Evolutionary conservation across 37 sponge, comb jelly and placozoan species (phyloP).

Genomic region (Aplysina aerophoba): DNA sequence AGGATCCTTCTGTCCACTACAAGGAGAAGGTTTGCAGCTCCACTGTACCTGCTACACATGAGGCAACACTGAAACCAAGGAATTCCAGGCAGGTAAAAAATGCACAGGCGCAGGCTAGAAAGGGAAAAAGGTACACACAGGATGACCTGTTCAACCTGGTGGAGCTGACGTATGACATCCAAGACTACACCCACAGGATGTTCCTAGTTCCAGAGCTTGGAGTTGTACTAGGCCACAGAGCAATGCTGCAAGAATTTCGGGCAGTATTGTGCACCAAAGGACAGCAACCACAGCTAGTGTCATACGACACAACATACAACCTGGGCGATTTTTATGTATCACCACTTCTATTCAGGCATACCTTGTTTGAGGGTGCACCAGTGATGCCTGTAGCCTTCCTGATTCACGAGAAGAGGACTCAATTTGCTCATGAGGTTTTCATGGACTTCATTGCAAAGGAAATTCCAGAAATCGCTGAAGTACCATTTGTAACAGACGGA

Average conservation of each 20-base stretch:
- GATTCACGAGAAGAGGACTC: background rate
- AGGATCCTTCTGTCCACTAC: conserved; percentile 10
- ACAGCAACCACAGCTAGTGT: background rate
- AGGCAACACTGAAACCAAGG: conserved; percentile 7
- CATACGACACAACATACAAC: conserved; percentile 13
- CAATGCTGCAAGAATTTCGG: background rate
- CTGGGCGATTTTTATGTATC: conserved; percentile 7
- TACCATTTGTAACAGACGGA: conserved; percentile 9
- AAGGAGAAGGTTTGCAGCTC: conserved; percentile 2
- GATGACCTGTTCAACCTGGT: conserved; percentile 16
- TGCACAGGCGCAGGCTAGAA: background rate
- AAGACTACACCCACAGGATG: background rate
- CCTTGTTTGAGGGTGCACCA: conserved; percentile 19
- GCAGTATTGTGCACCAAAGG: background rate
- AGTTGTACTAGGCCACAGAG: conserved; percentile 11
- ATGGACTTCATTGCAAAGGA: conserved; percentile 13
- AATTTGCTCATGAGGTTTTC: conserved; percentile 15
- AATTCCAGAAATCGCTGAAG: background rate
- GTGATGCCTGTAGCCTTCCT: conserved; percentile 25
- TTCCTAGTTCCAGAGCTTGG: conserved; percentile 17
- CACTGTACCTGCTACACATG: background rate
- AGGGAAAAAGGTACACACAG: background rate
- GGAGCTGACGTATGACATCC: background rate
- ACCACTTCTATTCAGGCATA: conserved; percentile 10
- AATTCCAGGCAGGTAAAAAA: background rate